These are phyloP conservation scores for Patella caerulea DNA, from an alignment of 2,888 invertebrate genomes.

Conservation along the genomic window DNA sequence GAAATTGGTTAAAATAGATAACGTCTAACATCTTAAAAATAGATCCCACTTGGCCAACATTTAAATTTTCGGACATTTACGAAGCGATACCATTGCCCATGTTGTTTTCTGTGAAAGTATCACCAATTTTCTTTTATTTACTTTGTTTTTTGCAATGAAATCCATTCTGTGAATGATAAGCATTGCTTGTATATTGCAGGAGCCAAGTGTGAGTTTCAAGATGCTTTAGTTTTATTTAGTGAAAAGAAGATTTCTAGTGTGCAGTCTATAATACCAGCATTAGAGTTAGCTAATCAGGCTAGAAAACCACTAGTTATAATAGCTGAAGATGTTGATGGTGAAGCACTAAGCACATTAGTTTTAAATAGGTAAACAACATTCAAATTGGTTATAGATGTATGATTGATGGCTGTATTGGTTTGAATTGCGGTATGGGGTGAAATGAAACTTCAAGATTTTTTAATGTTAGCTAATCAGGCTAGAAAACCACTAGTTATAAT, in stretches of 20 bases:
- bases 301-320: slow-evolving; percentile 94
- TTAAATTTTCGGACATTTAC: no score
- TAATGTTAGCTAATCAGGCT: slow-evolving; percentile 91
- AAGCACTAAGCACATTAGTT: slow-evolving; percentile 92
- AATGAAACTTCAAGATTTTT: no score
- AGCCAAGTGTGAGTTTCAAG: slow-evolving; percentile 98
- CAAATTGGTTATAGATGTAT: no score
- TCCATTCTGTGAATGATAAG: not conserved
- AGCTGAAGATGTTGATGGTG: slow-evolving; percentile 96
- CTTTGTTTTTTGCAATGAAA: not conserved
- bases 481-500: slow-evolving; percentile 94
- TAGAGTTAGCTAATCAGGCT: slow-evolving; percentile 94
- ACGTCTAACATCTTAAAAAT: no score
- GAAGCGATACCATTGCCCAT: no score
- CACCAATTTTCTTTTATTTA: not conserved
- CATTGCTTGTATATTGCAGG: slow-evolving; percentile 73
- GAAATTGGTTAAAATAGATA: no score
- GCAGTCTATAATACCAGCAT: slow-evolving; percentile 96
- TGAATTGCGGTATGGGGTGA: no score
- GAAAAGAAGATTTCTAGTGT: slow-evolving; percentile 99
- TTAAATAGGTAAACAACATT: slow-evolving; percentile 80
- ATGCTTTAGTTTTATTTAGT: slow-evolving; percentile 91
- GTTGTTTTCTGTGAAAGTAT: not conserved
- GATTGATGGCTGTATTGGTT: no score
- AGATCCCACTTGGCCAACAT: no score